Conservation (phyloP, 2,797 vertebrate genomes). For the Poecilia wingei region DNA sequence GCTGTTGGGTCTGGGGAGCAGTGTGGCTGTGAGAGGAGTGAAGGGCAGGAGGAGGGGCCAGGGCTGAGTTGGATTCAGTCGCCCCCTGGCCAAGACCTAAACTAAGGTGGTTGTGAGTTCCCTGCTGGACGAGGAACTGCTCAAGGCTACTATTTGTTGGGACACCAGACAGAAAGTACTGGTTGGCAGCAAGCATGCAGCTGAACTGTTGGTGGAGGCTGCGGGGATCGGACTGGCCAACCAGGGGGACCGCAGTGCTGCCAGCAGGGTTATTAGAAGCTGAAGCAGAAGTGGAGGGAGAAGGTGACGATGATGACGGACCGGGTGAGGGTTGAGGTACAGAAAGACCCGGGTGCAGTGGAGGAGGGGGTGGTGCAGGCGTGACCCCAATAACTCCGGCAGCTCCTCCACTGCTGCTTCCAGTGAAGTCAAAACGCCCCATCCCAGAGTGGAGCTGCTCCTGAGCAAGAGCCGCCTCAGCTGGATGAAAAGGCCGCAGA, state of each 20-base stretch:
- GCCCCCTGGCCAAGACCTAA: constrained; percentile 77
- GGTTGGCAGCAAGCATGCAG: constrained; percentile 87
- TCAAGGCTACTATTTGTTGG: constrained; percentile 85
- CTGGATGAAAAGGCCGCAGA: constrained; percentile 83
- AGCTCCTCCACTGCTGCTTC: constrained; percentile 68
- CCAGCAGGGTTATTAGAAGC: constrained; percentile 79
- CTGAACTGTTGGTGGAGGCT: constrained; percentile 88
- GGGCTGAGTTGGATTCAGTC: constrained; percentile 75
- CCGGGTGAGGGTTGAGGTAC: constrained; percentile 82
- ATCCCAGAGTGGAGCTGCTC: constrained; percentile 86
- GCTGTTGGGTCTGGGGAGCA: constrained; percentile 79
- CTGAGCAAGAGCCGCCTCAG: constrained; percentile 83
- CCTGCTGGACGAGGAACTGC: constrained; percentile 86
- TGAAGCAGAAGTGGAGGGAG: constrained; percentile 77
- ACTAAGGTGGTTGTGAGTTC: constrained; percentile 84
- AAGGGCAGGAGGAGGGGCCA: constrained; percentile 83
- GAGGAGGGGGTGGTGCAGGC: constrained; percentile 81
- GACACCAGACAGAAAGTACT: constrained; percentile 86
- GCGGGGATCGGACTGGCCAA: constrained; percentile 83
- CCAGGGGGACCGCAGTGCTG: constrained; percentile 79
- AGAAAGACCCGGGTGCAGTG: constrained; percentile 82
- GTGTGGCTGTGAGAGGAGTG: constrained; percentile 83
- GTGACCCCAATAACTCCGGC: constrained; percentile 80
- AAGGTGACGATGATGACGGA: constrained; percentile 78
- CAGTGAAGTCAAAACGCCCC: constrained; percentile 84